Conservation (phyloP, 2,113 vertebrate species). For the Uria lomvia region DNA sequence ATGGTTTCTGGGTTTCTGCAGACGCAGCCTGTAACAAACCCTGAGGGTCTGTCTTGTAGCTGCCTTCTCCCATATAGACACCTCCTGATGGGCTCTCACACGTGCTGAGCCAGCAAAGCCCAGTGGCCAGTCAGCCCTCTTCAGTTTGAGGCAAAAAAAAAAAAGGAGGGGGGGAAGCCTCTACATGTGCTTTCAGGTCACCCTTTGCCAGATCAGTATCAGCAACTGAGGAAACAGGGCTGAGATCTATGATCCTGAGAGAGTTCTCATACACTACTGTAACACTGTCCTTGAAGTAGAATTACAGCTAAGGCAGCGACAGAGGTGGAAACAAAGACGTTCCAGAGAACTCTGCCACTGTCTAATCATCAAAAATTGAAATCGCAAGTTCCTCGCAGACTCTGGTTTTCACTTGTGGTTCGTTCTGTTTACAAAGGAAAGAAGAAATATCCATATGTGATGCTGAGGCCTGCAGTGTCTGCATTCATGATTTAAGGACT, state of each 20-base stretch:
- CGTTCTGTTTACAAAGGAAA: background rate
- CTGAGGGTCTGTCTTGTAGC: background rate
- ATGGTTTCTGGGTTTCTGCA: background rate
- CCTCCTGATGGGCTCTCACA: background rate
- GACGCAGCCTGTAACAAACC: background rate
- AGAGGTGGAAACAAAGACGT: background rate
- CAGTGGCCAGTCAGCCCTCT: background rate
- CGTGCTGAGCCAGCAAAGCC: background rate
- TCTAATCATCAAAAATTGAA: background rate
- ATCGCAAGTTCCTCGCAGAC: background rate
- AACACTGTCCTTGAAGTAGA: background rate
- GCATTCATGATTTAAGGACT: background rate
- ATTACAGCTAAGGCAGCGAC: background rate
- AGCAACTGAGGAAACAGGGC: background rate
- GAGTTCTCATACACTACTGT: background rate
- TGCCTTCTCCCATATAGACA: fast-evolving
- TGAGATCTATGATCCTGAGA: background rate
- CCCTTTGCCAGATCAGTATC: background rate
- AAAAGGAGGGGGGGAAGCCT: background rate
- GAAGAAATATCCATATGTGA: fast-evolving
- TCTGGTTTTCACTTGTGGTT: background rate
- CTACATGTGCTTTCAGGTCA: background rate
- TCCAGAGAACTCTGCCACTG: background rate
- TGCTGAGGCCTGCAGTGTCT: background rate
- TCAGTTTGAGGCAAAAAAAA: background rate